These are phyloP conservation scores for Corvus cornix DNA, from an alignment of 2,113 vertebrate species.

Conservation along the genomic window DNA sequence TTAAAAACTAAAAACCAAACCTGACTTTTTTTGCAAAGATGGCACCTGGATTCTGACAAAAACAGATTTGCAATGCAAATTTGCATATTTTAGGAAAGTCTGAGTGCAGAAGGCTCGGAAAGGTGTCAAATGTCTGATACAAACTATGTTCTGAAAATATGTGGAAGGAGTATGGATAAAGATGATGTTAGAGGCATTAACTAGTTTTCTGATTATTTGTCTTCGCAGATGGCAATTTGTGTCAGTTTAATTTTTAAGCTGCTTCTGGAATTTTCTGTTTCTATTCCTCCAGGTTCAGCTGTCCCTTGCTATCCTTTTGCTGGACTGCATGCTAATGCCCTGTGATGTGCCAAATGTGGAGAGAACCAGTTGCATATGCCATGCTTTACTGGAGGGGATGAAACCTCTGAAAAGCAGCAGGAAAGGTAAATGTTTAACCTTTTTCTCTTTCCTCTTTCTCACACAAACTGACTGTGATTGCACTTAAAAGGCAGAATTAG, in stretches of 20 bases:
- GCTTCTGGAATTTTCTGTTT: background rate
- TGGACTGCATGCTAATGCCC: background rate
- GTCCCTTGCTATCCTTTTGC: background rate
- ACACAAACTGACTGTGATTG: background rate
- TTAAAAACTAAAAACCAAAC: background rate
- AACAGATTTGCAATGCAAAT: slow-evolving; percentile 1
- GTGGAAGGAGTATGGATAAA: background rate
- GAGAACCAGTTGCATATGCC: background rate
- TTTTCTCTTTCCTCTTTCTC: background rate
- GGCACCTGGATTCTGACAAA: background rate
- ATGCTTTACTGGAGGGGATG: background rate
- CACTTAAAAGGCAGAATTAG: background rate
- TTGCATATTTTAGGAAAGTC: background rate
- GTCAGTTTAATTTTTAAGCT: background rate
- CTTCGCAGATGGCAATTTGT: background rate
- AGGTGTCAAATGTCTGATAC: background rate
- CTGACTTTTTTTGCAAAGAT: background rate
- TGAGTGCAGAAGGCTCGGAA: background rate
- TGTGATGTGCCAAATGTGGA: background rate
- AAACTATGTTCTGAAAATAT: background rate
- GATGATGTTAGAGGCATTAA: background rate
- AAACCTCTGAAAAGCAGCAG: background rate
- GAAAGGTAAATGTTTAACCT: background rate
- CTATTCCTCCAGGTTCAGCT: background rate
- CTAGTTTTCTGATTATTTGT: background rate